These are phyloP conservation scores for Tretioscincus oriximinensis DNA, from an alignment of 2,113 vertebrate species.

Conservation along the genomic window DNA sequence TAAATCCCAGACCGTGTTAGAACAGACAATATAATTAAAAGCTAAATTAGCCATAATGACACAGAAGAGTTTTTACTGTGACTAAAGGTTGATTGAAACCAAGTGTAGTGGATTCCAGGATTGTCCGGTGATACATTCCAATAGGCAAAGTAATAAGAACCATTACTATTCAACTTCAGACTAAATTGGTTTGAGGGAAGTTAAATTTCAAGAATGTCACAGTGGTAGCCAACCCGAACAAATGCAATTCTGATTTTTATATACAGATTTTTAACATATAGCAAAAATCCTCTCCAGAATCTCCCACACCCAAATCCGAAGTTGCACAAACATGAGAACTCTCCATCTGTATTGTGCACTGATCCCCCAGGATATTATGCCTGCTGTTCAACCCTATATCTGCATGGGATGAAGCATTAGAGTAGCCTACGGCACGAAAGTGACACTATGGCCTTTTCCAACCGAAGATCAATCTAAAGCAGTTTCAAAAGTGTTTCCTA, in stretches of 20 bases:
- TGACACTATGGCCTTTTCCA: no score
- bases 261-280: no score
- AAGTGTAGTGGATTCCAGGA: conserved; percentile 55
- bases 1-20: conserved; percentile 67
- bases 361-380: no score
- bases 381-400: no score
- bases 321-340: neutral
- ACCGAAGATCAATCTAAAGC: no score
- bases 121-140: conserved; percentile 56
- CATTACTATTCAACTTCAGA: conserved; percentile 50
- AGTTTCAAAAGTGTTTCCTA: no score
- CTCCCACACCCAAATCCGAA: neutral
- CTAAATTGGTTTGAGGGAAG: conserved; percentile 47
- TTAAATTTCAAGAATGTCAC: conserved; percentile 38
- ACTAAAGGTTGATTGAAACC: conserved; percentile 66
- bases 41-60: conserved; percentile 66
- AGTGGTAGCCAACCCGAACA: neutral
- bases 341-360: neutral
- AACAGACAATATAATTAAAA: conserved; percentile 71
- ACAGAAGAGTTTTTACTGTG: conserved; percentile 61
- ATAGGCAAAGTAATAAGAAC: conserved; percentile 49
- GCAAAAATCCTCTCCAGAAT: neutral
- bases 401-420: no score
- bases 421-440: no score
- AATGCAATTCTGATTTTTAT: neutral